Base-by-base conservation (phyloP, 2,113 vertebrate species). In the Meles meles region DNA sequence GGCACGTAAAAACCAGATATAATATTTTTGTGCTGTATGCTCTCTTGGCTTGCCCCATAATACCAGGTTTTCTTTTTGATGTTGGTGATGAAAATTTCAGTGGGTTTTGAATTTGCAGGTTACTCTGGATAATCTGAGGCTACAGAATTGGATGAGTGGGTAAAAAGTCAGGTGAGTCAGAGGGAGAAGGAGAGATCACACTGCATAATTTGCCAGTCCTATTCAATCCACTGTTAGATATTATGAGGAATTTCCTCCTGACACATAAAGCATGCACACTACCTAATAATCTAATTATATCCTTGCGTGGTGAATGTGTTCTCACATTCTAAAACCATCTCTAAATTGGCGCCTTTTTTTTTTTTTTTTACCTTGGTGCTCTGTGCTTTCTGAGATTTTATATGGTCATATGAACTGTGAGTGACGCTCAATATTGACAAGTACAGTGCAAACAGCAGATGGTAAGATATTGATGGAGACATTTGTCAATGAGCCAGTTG, bases 351-450 rank as follows among this genome's bases (percentile, higher is more conserved):
- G 11, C 27, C 39, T 63, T 37, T 47, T 63, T 44, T 29, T 74
- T 72, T 44, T 81, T 59, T 84, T 86, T 39, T 18, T 17, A 94
- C 82, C 72, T 90, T 95, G 77, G 47, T 83, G 12, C 21, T 86
- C 49, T 93, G 47, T 93, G 55, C 79, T 95, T 90, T 96, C 69
- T 83, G 86, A 67, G 86, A 88, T 82, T 61, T 94, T 95, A 5
- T 69, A 44, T 71, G 93, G 63, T 84, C 84, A 34, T 72, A 85
- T 84, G 91, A 96, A 96, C 88, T 79, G 82, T 91, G 71, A 97
- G 84, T 91, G 96, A 69, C 83, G 52, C 77, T 96, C 94, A 96
- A 57, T 98, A 97, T 98, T 98, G 97, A 98, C 97, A 98, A 83
- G 90, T 95, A 93, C 42, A 94, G 61, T 94, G 77, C 90, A 97